A percentile compares a stretch with the other conserved stretches of the same genome.
These are phyloP conservation scores for Lytechinus pictus DNA, from an alignment of 35 echinoderm and acorn worm genomes.

Conservation along the genomic window DNA sequence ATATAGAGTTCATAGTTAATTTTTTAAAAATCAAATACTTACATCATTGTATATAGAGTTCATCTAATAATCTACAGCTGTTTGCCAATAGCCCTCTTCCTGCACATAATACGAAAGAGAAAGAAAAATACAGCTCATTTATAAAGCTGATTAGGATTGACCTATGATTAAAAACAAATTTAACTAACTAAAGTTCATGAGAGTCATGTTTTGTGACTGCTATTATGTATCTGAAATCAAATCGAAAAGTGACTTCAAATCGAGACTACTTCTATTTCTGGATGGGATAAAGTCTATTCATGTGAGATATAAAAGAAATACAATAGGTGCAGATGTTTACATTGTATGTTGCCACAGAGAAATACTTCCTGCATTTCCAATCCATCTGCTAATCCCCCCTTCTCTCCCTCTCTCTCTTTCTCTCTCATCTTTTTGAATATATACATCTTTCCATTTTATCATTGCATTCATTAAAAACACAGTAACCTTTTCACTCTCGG, in stretches of 20 bases:
- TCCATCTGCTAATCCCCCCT: neutral
- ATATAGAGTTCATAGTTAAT: neutral
- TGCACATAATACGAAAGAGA: neutral
- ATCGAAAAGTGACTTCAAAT: neutral
- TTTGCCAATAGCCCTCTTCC: neutral
- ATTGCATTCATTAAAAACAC: too few species aligned
- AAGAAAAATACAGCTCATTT: neutral
- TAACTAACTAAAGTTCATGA: neutral
- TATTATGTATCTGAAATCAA: neutral
- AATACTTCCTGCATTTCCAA: conserved; percentile 24
- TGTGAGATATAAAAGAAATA: conserved; percentile 23
- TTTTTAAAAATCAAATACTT: neutral
- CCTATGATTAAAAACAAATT: neutral
- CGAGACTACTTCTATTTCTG: conserved; percentile 18
- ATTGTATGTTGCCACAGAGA: conserved; percentile 21
- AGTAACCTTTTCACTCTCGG: too few species aligned
- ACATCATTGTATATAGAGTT: neutral
- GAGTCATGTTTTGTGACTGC: neutral
- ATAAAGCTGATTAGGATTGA: neutral
- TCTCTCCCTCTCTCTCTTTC: neutral
- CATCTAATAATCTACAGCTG: neutral
- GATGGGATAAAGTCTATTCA: conserved; percentile 17
- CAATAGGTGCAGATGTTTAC: conserved; percentile 42
- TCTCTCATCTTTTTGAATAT: neutral
- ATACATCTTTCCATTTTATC: neutral